Evolutionary conservation across 1,140 invertebrate species (phyloP).

Genomic region (Ceratina australensis): DNA sequence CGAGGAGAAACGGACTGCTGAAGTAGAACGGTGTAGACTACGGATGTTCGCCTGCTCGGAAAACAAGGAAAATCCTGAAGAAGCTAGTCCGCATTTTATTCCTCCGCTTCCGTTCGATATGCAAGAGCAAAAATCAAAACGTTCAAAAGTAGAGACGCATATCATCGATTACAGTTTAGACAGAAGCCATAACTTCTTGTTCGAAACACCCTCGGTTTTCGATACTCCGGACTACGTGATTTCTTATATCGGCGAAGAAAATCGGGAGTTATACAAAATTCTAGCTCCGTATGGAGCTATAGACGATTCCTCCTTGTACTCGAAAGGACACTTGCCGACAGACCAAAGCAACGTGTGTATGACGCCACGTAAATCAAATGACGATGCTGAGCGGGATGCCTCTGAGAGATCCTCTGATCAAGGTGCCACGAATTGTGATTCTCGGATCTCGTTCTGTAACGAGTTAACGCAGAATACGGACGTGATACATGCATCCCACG

Average conservation of each 20-base stretch:
- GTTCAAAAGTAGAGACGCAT: not conserved
- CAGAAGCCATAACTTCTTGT: slow-evolving; percentile 24
- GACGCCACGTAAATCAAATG: no score
- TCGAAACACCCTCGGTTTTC: slow-evolving; percentile 17
- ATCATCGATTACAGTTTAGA: slow-evolving; percentile 56
- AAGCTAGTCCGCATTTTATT: slow-evolving; percentile 51
- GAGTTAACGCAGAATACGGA: not conserved
- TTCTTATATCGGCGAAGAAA: slow-evolving; percentile 32
- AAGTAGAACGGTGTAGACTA: slow-evolving; percentile 54
- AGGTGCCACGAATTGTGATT: not conserved
- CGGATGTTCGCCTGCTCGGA: slow-evolving; percentile 66
- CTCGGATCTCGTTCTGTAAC: not conserved
- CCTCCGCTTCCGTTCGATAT: slow-evolving; percentile 66
- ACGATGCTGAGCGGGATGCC: not conserved
- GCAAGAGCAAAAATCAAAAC: slow-evolving; percentile 11
- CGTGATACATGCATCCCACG: slow-evolving; percentile 50
- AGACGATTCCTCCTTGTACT: no score
- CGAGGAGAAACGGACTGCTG: not conserved
- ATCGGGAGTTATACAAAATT: slow-evolving; percentile 57
- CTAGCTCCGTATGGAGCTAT: no score
- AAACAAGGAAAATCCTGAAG: not conserved
- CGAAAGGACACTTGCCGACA: no score
- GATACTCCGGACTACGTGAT: slow-evolving; percentile 28
- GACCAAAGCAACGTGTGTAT: no score
- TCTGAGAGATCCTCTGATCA: not conserved